These are phyloP conservation scores for Phoebastria nigripes DNA, from an alignment of 2,797 vertebrate genomes.

Conservation along the genomic window DNA sequence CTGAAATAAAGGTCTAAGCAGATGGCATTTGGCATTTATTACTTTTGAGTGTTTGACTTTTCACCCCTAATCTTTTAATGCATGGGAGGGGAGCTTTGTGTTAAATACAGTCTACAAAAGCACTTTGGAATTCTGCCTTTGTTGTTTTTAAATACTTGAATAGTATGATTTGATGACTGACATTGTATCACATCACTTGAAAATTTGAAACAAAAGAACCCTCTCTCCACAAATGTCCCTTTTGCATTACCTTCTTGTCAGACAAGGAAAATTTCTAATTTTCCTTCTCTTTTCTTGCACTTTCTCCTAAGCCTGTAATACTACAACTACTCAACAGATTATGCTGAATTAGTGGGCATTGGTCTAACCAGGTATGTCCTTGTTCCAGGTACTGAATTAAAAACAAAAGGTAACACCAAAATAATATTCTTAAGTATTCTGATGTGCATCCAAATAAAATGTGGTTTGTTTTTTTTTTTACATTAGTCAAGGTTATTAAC, in stretches of 20 bases:
- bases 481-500: neutral
- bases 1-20: neutral
- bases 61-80: neutral
- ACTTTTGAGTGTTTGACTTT: neutral
- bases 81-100: neutral
- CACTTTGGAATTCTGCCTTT: neutral
- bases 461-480: neutral
- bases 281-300: neutral
- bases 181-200: neutral
- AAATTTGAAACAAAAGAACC: neutral
- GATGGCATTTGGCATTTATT: neutral
- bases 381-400: neutral
- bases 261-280: neutral
- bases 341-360: neutral
- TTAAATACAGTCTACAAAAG: neutral
- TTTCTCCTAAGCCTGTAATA: neutral
- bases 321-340: neutral
- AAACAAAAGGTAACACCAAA: neutral
- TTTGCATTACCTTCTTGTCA: neutral
- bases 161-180: neutral
- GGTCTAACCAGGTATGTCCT: neutral
- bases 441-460: neutral
- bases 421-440: neutral
- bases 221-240: neutral
- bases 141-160: neutral